Evolutionary conservation across 2,113 vertebrate genomes (phyloP).

Genomic region (Pionites leucogaster): DNA sequence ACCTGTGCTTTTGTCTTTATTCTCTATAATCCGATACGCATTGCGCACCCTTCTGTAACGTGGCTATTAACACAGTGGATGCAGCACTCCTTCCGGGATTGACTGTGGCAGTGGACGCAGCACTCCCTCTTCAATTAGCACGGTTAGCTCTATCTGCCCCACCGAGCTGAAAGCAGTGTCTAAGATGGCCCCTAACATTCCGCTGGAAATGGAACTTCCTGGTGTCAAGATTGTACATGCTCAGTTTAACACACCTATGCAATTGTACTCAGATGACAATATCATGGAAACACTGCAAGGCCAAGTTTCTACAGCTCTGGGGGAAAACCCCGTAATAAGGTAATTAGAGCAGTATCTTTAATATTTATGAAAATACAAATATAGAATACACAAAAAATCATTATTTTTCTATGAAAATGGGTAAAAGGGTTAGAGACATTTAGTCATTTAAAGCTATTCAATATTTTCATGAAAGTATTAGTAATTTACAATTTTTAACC

Average conservation of each 20-base stretch:
- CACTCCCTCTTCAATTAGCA: conserved; percentile 79
- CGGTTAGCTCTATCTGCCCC: conserved; percentile 79
- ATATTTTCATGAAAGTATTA: background rate
- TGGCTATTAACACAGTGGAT: conserved; percentile 71
- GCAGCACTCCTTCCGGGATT: conserved; percentile 78
- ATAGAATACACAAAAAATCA: conserved; percentile 1
- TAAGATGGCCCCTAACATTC: conserved; percentile 82
- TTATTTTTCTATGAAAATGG: background rate
- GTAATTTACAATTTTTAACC: background rate
- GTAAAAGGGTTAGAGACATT: background rate
- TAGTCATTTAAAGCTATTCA: background rate
- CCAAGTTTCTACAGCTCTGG: conserved; percentile 83
- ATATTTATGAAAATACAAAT: background rate
- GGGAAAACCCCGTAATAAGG: conserved; percentile 75
- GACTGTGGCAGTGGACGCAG: conserved; percentile 80
- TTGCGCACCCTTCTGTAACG: background rate
- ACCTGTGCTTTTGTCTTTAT: conserved; percentile 48
- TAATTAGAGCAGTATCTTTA: conserved; percentile 58
- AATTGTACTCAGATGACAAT: conserved; percentile 85
- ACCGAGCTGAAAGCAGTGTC: conserved; percentile 80
- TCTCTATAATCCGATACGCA: background rate
- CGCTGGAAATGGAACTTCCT: conserved; percentile 82
- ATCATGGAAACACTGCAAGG: conserved; percentile 84
- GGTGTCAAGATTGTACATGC: conserved; percentile 84
- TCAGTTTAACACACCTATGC: conserved; percentile 85